Base-by-base conservation (phyloP, 1,140 invertebrate species). In the Lutraria rhynchaena region DNA sequence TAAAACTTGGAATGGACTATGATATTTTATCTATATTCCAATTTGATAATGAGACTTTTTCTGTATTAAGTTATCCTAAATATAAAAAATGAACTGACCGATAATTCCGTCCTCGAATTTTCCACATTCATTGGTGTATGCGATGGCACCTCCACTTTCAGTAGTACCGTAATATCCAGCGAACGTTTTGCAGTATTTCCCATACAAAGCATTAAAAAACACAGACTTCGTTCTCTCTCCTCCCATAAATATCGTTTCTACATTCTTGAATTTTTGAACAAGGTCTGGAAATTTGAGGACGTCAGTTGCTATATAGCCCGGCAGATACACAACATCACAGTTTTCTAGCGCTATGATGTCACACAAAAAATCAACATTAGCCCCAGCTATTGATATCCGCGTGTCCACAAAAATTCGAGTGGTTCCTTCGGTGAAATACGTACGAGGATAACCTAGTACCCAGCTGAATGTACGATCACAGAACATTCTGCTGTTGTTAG, bases 391-490 rank as follows among this genome's bases (percentile, higher is more conserved):
- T 2, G 65, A 27, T 58, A 81, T 63, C 27, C 27, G 44, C 9
- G 22, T 73, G 27, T 81, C 69, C 3, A 81, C 41, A 24, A 81
- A 73, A 41, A 81, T 31, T 13, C 78, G 84, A 24, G 75, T 85
- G 74, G 46, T 67, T 19, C 63, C 87, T 74, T 37, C 69, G 57
- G 60, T 78, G 35, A 65, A 29, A 13, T 63, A 82, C 55, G 63
- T 86, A 57, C 69, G 84, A 29, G 15, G 83, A 78, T 46, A 73
- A 17, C 81, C 86, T 55, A 58, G 73, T 29, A 29, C 84, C 86
- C 51, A 85, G 69, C 70, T 77, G 24, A 74, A 83, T 44, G 78
- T 53, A 5, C 78, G 37, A n/a, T 81, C 78, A 11, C 44, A 73
- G 46, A 81, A 81, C 17, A 60, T 73, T 13, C 53, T 27, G 35